These are phyloP conservation scores for Cantharis rustica DNA, from an alignment of 2,888 invertebrate genomes.

Conservation along the genomic window DNA sequence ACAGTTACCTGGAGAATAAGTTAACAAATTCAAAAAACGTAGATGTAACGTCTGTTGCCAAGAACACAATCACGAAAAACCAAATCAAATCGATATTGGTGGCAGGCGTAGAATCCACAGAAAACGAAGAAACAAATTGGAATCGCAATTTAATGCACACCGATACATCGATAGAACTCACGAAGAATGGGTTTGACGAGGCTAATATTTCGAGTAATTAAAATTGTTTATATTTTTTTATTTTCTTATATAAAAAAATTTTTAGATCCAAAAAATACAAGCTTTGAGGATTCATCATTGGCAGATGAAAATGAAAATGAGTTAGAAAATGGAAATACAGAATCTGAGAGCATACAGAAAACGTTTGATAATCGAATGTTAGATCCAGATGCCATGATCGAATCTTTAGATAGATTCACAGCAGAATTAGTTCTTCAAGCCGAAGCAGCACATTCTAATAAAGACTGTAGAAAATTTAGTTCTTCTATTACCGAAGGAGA, in stretches of 20 bases:
- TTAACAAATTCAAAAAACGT: constrained; percentile 70
- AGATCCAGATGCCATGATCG: constrained; percentile 71
- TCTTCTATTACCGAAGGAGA: constrained; percentile 56
- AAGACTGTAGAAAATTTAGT: constrained; percentile 39
- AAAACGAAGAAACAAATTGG: constrained; percentile 38
- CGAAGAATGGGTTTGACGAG: constrained; percentile 59
- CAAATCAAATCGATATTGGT: constrained; percentile 47
- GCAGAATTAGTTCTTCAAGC: constrained; percentile 69
- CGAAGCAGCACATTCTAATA: constrained; percentile 62
- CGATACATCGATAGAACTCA: constrained; percentile 46
- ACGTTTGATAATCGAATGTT: constrained; percentile 52
- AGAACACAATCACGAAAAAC: constrained; percentile 52
- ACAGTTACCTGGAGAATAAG: constrained; percentile 11
- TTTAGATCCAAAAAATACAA: background rate
- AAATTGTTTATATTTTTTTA: background rate
- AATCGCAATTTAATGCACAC: constrained; percentile 52
- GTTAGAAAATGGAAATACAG: constrained; percentile 33
- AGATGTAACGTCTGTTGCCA: constrained; percentile 74
- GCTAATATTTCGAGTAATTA: background rate
- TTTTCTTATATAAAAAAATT: background rate
- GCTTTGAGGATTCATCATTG: background rate
- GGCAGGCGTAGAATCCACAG: constrained; percentile 50
- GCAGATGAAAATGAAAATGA: background rate
- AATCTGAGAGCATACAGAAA: constrained; percentile 36
- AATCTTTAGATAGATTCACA: constrained; percentile 68